Evolutionary conservation across 2,113 vertebrate genomes (phyloP).

Genomic region (Climacteris rufus): DNA sequence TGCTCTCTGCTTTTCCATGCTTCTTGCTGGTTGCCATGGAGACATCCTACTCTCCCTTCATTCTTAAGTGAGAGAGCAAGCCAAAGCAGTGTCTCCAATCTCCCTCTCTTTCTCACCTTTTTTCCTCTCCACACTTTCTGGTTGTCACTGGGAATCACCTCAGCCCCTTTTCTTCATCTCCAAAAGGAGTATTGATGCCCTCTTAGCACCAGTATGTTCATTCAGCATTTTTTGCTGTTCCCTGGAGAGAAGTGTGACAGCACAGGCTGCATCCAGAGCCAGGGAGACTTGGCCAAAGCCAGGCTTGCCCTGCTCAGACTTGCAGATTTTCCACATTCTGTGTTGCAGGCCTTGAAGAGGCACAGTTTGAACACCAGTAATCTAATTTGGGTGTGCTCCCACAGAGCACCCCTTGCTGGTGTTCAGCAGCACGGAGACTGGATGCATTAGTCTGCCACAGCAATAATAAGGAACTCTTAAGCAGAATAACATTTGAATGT

Average conservation of each 20-base stretch:
- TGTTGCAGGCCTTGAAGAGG: neutral
- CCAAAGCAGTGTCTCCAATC: neutral
- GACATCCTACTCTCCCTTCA: slow-evolving; percentile 11
- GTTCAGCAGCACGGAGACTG: neutral
- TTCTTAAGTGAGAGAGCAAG: slow-evolving; percentile 19
- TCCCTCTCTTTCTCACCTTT: slow-evolving; percentile 42
- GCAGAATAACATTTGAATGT: neutral
- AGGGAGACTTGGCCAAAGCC: neutral
- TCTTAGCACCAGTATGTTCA: neutral
- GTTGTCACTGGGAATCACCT: slow-evolving; percentile 5
- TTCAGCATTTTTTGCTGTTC: neutral
- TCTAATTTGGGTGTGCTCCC: neutral
- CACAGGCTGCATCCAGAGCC: neutral
- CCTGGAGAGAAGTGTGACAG: neutral
- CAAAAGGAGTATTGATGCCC: neutral
- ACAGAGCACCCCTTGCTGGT: neutral
- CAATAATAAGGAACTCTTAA: neutral
- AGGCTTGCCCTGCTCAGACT: neutral
- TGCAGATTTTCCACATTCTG: neutral
- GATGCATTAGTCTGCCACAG: rapidly evolving
- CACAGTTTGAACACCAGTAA: neutral
- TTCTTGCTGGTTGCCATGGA: slow-evolving; percentile 52
- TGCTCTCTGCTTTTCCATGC: slow-evolving; percentile 46
- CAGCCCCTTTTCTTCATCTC: slow-evolving; percentile 30
- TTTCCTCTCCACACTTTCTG: slow-evolving; percentile 21